Conservation (phyloP, 1,140 invertebrate species). For the Chrysopa pallens region DNA sequence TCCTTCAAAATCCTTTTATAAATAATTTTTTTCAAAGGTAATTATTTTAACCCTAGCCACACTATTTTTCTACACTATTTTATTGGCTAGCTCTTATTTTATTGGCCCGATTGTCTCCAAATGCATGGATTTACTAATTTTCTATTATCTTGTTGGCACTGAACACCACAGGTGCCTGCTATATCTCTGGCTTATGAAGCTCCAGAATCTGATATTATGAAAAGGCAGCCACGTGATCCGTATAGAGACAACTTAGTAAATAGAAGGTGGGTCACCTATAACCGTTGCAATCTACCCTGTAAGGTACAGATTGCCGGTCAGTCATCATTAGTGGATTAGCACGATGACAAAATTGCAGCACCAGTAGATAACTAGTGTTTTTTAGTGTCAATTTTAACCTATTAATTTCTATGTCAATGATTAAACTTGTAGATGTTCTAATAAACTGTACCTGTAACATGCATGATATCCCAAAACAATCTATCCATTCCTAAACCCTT, state of each 20-base stretch:
- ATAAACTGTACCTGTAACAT: too few species aligned
- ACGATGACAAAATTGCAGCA: too few species aligned
- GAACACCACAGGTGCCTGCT: constrained; percentile 60
- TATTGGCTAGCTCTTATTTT: constrained; percentile 2
- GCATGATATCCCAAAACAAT: too few species aligned
- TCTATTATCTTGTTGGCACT: constrained; percentile 26
- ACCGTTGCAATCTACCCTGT: too few species aligned
- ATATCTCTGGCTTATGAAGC: constrained; percentile 94
- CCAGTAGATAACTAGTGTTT: too few species aligned
- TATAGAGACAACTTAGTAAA: constrained; percentile 90
- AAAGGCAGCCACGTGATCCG: constrained; percentile 84
- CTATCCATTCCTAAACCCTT: too few species aligned
- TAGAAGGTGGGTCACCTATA: constrained; percentile 47
- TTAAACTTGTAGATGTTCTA: too few species aligned
- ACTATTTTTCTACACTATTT: not conserved
- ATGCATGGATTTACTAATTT: constrained; percentile 21
- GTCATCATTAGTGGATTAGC: too few species aligned
- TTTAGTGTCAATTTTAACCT: too few species aligned
- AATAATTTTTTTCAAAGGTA: constrained; percentile 98
- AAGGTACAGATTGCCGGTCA: too few species aligned
- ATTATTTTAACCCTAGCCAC: constrained; percentile 13
- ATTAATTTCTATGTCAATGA: too few species aligned
- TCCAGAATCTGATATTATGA: constrained; percentile 94
- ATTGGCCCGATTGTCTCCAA: constrained; percentile 3
- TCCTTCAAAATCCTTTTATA: constrained; percentile 40